Evolutionary conservation across 2,113 vertebrate species (phyloP).

Genomic region (Gobio gobio): DNA sequence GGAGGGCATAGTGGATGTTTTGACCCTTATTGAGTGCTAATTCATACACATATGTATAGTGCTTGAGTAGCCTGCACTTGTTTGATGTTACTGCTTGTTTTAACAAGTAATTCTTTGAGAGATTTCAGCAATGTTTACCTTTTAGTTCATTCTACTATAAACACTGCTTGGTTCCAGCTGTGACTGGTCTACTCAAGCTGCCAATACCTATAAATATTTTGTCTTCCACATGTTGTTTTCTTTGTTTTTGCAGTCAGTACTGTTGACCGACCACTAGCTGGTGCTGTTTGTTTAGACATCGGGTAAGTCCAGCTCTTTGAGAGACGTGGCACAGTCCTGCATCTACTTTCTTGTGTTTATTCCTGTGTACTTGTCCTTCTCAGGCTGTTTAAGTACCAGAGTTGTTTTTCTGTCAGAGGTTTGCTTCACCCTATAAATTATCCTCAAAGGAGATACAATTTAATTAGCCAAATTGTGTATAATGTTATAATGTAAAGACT

Average conservation of each 20-base stretch:
- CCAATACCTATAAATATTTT: background rate
- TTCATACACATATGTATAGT: background rate
- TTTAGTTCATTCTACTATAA: background rate
- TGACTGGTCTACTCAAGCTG: background rate
- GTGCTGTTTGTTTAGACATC: background rate
- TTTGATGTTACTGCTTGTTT: background rate
- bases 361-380: background rate
- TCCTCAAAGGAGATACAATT: no score
- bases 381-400: background rate
- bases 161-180: background rate
- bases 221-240: background rate
- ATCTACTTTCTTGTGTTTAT: constrained; percentile 2
- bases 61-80: background rate
- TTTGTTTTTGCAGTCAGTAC: background rate
- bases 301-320: background rate
- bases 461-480: no score
- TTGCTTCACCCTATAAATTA: background rate
- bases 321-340: constrained; percentile 20
- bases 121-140: background rate
- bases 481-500: no score
- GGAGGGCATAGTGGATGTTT: background rate
- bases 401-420: background rate
- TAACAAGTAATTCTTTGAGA: background rate
- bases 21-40: background rate
- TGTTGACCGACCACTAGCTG: background rate